These are phyloP conservation scores for Agelastica alni DNA, from an alignment of 2,888 invertebrate genomes.

Conservation along the genomic window DNA sequence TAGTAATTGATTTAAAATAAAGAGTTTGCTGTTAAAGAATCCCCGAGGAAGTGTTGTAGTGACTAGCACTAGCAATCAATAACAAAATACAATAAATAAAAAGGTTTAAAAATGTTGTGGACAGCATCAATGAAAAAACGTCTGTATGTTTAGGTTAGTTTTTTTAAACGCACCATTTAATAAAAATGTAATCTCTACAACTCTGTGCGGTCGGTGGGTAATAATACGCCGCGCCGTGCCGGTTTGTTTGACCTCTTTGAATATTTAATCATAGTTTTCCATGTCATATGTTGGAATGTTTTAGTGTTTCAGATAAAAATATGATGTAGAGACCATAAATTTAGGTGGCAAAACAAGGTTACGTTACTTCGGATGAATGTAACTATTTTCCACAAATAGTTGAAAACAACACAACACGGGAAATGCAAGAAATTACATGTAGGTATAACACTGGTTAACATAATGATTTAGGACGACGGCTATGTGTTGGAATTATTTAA, in stretches of 20 bases:
- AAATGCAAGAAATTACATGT: conserved; percentile 5
- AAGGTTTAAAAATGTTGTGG: too few relatives aligned
- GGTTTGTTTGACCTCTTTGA: conserved; percentile 15
- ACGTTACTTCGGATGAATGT: conserved; percentile 16
- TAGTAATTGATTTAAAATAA: too few relatives aligned
- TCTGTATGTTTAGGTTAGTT: too few relatives aligned
- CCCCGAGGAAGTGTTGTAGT: too few relatives aligned
- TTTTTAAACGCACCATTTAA: too few relatives aligned
- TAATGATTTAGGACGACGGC: background rate
- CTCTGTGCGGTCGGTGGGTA: background rate
- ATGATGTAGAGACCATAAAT: conserved; percentile 18
- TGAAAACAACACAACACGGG: conserved; percentile 3
- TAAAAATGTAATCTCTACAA: too few relatives aligned
- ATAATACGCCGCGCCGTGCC: background rate
- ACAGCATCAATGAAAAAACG: too few relatives aligned
- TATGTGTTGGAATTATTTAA: background rate
- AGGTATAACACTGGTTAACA: conserved; percentile 1
- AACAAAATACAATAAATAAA: too few relatives aligned
- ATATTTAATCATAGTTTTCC: conserved; percentile 23
- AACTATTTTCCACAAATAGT: conserved; percentile 2
- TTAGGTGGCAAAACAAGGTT: conserved; percentile 12
- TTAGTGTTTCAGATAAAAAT: conserved; percentile 22
- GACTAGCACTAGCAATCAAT: too few relatives aligned
- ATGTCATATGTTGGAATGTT: conserved; percentile 22
- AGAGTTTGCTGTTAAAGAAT: too few relatives aligned